These are phyloP conservation scores for Bombus picipes DNA, from an alignment of 1,140 invertebrate genomes.

Conservation along the genomic window DNA sequence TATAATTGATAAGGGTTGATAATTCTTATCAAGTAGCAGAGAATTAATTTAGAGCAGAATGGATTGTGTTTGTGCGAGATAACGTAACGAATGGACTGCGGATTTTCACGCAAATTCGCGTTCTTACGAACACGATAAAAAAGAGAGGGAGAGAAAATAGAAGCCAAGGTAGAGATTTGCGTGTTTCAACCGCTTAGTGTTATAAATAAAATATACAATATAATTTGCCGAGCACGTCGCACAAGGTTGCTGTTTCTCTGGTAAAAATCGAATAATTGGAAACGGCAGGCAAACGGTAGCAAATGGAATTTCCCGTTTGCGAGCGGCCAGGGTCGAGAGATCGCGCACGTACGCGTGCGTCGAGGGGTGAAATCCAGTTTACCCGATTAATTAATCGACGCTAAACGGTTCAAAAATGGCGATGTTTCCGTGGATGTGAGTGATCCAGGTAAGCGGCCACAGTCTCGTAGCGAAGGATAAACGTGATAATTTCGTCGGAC, in stretches of 20 bases:
- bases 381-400: conserved; percentile 4
- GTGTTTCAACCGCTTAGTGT: too few relatives aligned
- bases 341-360: background rate
- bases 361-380: background rate
- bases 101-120: background rate
- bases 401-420: conserved; percentile 14
- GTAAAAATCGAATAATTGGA: background rate
- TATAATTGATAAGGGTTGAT: too few relatives aligned
- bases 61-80: too few relatives aligned
- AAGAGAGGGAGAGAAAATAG: too few relatives aligned
- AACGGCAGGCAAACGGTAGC: background rate
- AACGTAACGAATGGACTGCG: background rate
- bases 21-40: too few relatives aligned
- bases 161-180: too few relatives aligned
- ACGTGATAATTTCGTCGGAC: conserved; percentile 10
- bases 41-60: too few relatives aligned
- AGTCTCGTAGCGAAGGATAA: conserved; percentile 9
- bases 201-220: too few relatives aligned
- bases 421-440: background rate
- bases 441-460: background rate
- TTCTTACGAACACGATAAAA: too few relatives aligned
- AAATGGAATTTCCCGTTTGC: background rate
- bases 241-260: background rate
- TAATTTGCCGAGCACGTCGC: too few relatives aligned
- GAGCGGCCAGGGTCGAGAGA: background rate